Conservation (phyloP, 2,888 invertebrate species). For the Eupithecia exiguata region DNA sequence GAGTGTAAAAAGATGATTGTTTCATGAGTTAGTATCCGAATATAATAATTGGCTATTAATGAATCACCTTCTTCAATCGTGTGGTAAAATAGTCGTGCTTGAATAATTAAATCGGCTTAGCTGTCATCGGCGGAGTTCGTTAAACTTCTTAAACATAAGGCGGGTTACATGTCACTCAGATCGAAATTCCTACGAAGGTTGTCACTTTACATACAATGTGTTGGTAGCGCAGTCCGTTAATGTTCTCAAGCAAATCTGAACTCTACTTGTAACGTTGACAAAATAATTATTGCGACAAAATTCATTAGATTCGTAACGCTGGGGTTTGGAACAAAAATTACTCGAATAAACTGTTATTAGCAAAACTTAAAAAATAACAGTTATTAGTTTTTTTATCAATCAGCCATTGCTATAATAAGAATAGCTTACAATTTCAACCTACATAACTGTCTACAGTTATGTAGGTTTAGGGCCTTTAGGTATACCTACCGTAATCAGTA, state of each 20-base stretch:
- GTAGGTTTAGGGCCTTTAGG: neutral
- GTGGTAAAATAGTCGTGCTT: slow-evolving; percentile 33
- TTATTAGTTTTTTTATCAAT: no score
- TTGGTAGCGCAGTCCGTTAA: slow-evolving; percentile 73
- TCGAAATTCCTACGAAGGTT: slow-evolving; percentile 55
- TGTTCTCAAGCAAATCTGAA: slow-evolving; percentile 43
- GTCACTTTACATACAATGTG: slow-evolving; percentile 79
- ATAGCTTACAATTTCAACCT: no score
- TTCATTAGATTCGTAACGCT: no score
- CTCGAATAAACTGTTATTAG: no score
- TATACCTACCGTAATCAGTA: slow-evolving; percentile 17
- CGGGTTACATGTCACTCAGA: slow-evolving; percentile 33
- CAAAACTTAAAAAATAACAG: no score
- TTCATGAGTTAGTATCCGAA: slow-evolving; percentile 26
- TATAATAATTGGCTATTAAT: slow-evolving; percentile 34
- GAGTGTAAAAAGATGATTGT: slow-evolving; percentile 21
- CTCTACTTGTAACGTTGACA: slow-evolving; percentile 28
- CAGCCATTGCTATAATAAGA: no score
- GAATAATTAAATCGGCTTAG: slow-evolving; percentile 45
- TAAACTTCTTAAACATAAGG: slow-evolving; percentile 43
- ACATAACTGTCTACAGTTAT: no score
- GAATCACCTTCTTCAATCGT: slow-evolving; percentile 31
- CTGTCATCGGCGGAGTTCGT: slow-evolving; percentile 41
- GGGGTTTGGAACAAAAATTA: no score
- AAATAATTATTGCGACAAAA: slow-evolving; percentile 31